Evolutionary conservation across 2,888 invertebrate species (phyloP).

Genomic region (Scotopteryx bipunctaria): DNA sequence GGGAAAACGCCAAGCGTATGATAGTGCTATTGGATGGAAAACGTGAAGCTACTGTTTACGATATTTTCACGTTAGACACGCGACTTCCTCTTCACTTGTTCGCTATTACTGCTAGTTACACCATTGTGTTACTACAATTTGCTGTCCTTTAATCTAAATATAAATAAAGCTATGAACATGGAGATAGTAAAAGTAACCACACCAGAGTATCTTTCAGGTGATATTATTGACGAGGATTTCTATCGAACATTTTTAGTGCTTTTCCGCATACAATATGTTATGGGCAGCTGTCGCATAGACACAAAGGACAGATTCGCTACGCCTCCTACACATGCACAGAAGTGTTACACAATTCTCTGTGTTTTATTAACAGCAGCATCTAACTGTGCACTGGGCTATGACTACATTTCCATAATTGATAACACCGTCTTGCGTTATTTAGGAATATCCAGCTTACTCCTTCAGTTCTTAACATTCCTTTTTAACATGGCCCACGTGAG

Average conservation of each 20-base stretch:
- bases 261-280: constrained; percentile 46
- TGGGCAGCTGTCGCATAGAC: constrained; percentile 57
- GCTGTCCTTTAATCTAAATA: constrained; percentile 43
- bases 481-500: constrained; percentile 50
- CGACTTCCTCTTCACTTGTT: constrained; percentile 53
- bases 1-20: constrained; percentile 52
- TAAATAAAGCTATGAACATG: constrained; percentile 1
- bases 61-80: constrained; percentile 53
- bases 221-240: constrained; percentile 56
- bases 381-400: constrained; percentile 24
- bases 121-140: constrained; percentile 61
- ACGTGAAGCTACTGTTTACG: constrained; percentile 54
- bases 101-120: constrained; percentile 59
- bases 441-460: constrained; percentile 28
- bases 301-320: constrained; percentile 54
- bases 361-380: constrained; percentile 32
- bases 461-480: constrained; percentile 40
- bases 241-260: constrained; percentile 46
- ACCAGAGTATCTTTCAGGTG: constrained; percentile 55
- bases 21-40: constrained; percentile 54
- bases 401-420: constrained; percentile 27
- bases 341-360: constrained; percentile 46
- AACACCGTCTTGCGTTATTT: constrained; percentile 34
- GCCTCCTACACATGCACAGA: constrained; percentile 53
- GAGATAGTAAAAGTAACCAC: constrained; percentile 24